Conservation (phyloP, 1,140 invertebrate genomes). For the Drosophila leontia region DNA sequence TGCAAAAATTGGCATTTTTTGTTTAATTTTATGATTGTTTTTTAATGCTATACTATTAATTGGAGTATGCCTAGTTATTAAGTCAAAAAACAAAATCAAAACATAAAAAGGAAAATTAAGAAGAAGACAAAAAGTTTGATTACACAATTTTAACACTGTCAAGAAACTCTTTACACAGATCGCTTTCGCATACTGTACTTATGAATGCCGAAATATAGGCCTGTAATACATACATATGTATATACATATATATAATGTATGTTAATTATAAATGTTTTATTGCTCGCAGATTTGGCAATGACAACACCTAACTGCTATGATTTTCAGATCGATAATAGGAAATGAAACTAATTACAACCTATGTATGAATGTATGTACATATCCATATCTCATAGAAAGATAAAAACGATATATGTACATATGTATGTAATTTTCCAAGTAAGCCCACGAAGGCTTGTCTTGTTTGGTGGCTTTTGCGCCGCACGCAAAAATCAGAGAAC, state of each 20-base stretch:
- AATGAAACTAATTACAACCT: slow-evolving; percentile 2
- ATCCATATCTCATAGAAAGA: not conserved
- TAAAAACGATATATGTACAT: no score
- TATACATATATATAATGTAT: not conserved
- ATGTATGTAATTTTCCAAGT: not conserved
- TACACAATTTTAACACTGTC: slow-evolving; percentile 2
- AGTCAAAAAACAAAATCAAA: slow-evolving; percentile 2
- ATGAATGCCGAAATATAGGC: no score
- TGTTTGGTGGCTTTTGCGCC: slow-evolving; percentile 42
- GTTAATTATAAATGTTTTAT: not conserved
- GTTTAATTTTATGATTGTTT: not conserved
- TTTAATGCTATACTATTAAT: not conserved
- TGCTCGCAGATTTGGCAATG: not conserved
- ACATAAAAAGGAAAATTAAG: not conserved
- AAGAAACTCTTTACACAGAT: slow-evolving; percentile 2
- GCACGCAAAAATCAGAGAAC: slow-evolving; percentile 32
- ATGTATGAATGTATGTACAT: no score
- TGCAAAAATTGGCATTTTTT: not conserved
- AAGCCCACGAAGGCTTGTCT: slow-evolving; percentile 14
- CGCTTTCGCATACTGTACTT: not conserved
- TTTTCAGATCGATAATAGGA: not conserved
- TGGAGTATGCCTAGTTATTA: not conserved
- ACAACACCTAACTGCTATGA: slow-evolving; percentile 2
- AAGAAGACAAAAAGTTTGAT: not conserved
- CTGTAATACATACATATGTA: not conserved